A percentile compares a stretch with the other conserved stretches of the same genome.
These are phyloP conservation scores for Drosophila lacteicornis DNA, from an alignment of 1,140 invertebrate genomes.

Conservation along the genomic window DNA sequence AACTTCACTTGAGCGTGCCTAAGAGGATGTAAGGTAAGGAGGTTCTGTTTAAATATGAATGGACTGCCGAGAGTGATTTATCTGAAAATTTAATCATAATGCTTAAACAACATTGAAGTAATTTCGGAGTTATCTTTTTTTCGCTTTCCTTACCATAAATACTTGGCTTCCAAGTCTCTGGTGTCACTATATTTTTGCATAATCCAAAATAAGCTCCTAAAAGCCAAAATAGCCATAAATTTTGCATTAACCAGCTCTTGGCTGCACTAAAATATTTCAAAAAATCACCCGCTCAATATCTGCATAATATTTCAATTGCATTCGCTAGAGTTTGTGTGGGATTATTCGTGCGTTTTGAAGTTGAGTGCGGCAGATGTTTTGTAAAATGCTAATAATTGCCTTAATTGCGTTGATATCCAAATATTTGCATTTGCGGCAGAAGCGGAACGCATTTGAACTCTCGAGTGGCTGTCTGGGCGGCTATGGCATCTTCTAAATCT, in stretches of 20 bases:
- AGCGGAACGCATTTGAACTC: slow-evolving; percentile 62
- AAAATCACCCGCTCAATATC: slow-evolving; percentile 11
- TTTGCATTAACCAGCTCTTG: slow-evolving; percentile 36
- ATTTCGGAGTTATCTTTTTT: not conserved
- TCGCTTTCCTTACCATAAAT: not conserved
- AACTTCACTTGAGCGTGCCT: slow-evolving; percentile 39
- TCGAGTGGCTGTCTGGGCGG: slow-evolving; percentile 53
- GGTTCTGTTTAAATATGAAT: slow-evolving; percentile 24
- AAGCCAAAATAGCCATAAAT: slow-evolving; percentile 18
- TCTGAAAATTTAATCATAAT: not conserved
- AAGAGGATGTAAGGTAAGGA: slow-evolving; percentile 38
- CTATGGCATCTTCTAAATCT: slow-evolving; percentile 26
- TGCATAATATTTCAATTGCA: slow-evolving; percentile 51
- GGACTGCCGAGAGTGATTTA: not conserved
- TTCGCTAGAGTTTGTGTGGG: slow-evolving; percentile 20
- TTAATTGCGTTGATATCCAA: slow-evolving; percentile 66
- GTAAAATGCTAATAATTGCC: slow-evolving; percentile 60
- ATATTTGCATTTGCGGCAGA: slow-evolving; percentile 48
- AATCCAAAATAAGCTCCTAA: slow-evolving; percentile 1
- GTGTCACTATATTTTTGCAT: not conserved
- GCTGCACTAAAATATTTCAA: slow-evolving; percentile 25
- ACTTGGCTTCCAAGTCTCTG: not conserved
- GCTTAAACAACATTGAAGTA: not conserved
- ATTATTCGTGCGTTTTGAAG: slow-evolving; percentile 25
- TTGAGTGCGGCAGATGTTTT: slow-evolving; percentile 56